A percentile compares a stretch with the other conserved stretches of the same genome.
Conservation (phyloP, 1,140 invertebrate species). For the Lepidostoma basale region DNA sequence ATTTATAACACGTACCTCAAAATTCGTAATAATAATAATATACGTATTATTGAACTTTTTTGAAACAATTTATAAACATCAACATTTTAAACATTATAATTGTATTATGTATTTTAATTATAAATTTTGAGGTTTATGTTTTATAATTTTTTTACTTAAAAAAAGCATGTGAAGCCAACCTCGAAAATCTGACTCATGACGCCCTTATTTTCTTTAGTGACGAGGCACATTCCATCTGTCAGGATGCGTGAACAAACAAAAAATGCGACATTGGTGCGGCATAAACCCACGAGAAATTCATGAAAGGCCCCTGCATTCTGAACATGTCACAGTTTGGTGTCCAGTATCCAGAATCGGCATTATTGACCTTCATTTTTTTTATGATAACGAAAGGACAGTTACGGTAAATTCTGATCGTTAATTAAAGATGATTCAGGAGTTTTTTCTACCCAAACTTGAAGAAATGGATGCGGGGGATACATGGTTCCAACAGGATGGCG, state of each 20-base stretch:
- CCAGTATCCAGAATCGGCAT: background rate
- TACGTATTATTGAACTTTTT: too few species aligned
- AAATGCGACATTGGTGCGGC: background rate
- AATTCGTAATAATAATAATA: too few species aligned
- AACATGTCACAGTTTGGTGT: background rate
- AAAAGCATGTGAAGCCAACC: background rate
- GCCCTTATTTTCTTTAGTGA: background rate
- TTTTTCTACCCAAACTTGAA: too few species aligned
- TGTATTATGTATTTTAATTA: too few species aligned
- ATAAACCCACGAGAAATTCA: background rate
- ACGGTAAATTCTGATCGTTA: too few species aligned
- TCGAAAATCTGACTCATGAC: background rate
- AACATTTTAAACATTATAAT: too few species aligned
- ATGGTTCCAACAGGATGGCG: too few species aligned
- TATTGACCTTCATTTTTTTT: background rate
- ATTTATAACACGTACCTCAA: too few species aligned
- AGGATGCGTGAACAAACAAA: background rate
- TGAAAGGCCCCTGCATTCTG: background rate
- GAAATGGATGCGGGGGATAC: too few species aligned
- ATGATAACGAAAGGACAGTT: background rate
- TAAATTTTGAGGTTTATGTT: too few species aligned
- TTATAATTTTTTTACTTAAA: background rate
- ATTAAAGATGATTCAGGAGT: too few species aligned
- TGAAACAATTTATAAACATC: too few species aligned
- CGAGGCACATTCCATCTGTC: background rate